Evolutionary conservation across 2,888 invertebrate genomes (phyloP).

Genomic region (Aproaerema taeniolella): DNA sequence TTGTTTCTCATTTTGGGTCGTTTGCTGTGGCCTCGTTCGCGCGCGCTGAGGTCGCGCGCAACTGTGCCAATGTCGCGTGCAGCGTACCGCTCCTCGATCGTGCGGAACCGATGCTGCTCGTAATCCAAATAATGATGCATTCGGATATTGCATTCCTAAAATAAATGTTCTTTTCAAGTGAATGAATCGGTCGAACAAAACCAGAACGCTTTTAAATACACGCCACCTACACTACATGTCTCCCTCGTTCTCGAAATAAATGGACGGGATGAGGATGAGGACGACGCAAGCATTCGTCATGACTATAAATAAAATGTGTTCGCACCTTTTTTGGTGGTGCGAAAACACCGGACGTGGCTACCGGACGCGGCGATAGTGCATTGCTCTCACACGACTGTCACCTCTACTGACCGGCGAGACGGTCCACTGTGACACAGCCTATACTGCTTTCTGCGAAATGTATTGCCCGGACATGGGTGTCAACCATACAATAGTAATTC

Average conservation of each 20-base stretch:
- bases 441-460: slow-evolving; percentile 36
- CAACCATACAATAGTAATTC: slow-evolving; percentile 54
- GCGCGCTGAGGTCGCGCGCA: slow-evolving; percentile 63
- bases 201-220: slow-evolving; percentile 34
- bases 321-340: slow-evolving; percentile 74
- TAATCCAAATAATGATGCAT: slow-evolving; percentile 21
- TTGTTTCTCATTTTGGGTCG: slow-evolving; percentile 63
- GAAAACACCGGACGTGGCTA: slow-evolving; percentile 71
- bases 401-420: slow-evolving; percentile 32
- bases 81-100: slow-evolving; percentile 43
- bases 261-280: slow-evolving; percentile 42
- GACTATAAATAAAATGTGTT: slow-evolving; percentile 67
- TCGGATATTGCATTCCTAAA: neutral
- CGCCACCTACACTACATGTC: slow-evolving; percentile 47
- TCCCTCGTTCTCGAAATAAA: slow-evolving; percentile 60
- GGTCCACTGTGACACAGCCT: slow-evolving; percentile 25
- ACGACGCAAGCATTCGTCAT: slow-evolving; percentile 60
- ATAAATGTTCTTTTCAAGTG: neutral
- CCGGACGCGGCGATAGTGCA: slow-evolving; percentile 65
- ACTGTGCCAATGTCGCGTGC: slow-evolving; percentile 72
- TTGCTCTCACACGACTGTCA: slow-evolving; percentile 55
- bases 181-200: neutral
- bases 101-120: slow-evolving; percentile 53
- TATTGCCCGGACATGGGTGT: slow-evolving; percentile 61
- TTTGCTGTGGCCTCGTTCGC: slow-evolving; percentile 66